A percentile compares a stretch with the other conserved stretches of the same genome.
Conservation (phyloP, 2,888 invertebrate genomes). For the Sturmia bella region DNA sequence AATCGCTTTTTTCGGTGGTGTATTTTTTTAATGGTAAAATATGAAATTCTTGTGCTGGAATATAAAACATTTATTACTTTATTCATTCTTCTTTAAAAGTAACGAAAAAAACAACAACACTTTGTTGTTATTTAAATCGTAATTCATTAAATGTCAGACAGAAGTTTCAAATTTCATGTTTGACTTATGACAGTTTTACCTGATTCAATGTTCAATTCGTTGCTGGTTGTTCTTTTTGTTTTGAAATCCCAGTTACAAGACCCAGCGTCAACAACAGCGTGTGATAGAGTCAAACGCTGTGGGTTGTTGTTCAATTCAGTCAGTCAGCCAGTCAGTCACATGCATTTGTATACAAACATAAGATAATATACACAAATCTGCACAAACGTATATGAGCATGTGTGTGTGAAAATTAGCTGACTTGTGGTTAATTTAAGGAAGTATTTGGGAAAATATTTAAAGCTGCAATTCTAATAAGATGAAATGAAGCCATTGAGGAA, state of each 20-base stretch:
- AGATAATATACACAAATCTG: not conserved
- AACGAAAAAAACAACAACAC: not conserved
- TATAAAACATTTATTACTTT: constrained; percentile 37
- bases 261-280: constrained; percentile 43
- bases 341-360: constrained; percentile 9
- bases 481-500: not conserved
- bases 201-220: constrained; percentile 55
- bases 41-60: constrained; percentile 36
- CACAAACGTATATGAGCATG: not conserved
- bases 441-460: not conserved
- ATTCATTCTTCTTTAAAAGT: constrained; percentile 19
- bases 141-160: constrained; percentile 69
- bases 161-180: constrained; percentile 72
- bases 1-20: constrained; percentile 12
- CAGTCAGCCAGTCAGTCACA: constrained; percentile 36
- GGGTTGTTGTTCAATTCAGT: constrained; percentile 30
- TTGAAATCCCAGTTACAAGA: constrained; percentile 40
- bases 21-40: constrained; percentile 10
- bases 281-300: constrained; percentile 41
- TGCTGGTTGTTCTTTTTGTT: constrained; percentile 3
- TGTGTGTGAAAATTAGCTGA: constrained; percentile 8
- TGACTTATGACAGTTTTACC: constrained; percentile 72
- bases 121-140: constrained; percentile 60
- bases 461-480: not conserved
- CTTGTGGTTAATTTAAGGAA: constrained; percentile 11